phyloP scores from a whole-genome alignment of 2,888 invertebrate species.

The Brachyptera putata region DNA sequence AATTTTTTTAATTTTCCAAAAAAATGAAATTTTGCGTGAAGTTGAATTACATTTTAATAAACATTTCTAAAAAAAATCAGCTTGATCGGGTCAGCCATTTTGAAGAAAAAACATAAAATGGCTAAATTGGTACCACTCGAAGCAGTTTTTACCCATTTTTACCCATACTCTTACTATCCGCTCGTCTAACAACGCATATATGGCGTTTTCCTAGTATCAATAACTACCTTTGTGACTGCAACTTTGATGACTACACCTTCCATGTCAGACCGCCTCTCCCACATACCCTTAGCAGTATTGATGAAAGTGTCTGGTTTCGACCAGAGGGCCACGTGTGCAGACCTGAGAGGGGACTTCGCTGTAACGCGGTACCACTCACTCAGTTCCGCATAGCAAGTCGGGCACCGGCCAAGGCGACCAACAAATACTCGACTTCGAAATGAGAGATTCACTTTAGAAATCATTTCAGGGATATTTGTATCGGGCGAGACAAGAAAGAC shows the following conservation, averaged over 20 bases:
- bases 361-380: conserved; percentile 2
- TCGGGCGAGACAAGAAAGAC: neutral
- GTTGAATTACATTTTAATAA: no score
- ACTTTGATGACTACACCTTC: neutral
- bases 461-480: neutral
- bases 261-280: neutral
- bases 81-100: no score
- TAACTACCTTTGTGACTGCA: neutral
- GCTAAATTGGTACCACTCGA: no score
- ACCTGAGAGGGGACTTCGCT: neutral
- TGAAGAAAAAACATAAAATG: no score
- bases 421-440: neutral
- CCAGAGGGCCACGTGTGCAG: neutral
- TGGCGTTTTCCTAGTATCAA: no score
- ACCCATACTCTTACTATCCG: no score
- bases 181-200: no score
- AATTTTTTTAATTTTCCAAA: no score
- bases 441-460: neutral
- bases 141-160: no score
- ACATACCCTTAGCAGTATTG: neutral
- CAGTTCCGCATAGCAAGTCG: neutral
- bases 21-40: no score
- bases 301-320: neutral
- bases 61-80: no score
- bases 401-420: neutral